A percentile compares a stretch with the other conserved stretches of the same genome.
phyloP scores from a whole-genome alignment of 2,888 invertebrate species.

The Lithosia quadra region DNA sequence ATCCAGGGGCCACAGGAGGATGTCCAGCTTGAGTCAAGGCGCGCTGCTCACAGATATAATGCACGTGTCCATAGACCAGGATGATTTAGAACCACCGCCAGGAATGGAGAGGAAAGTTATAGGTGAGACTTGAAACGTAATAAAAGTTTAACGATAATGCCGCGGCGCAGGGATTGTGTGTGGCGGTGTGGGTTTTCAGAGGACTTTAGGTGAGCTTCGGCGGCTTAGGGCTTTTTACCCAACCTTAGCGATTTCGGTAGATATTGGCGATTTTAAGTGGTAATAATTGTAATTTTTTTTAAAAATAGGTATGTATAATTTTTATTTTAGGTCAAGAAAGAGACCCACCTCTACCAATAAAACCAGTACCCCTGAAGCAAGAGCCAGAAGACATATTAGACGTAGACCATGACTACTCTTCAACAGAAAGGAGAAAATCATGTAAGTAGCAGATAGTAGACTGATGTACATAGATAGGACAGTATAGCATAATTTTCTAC shows the following conservation, averaged over 20 bases:
- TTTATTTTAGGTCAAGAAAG: conserved; percentile 73
- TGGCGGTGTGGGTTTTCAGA: too few relatives aligned
- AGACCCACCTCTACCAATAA: conserved; percentile 68
- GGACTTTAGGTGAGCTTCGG: too few relatives aligned
- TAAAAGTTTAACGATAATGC: background rate
- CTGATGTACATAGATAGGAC: too few relatives aligned
- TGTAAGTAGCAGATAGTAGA: conserved; percentile 64
- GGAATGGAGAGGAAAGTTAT: conserved; percentile 74
- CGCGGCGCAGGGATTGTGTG: too few relatives aligned
- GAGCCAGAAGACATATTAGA: conserved; percentile 83
- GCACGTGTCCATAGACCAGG: conserved; percentile 72
- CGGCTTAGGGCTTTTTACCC: too few relatives aligned
- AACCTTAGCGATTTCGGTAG: too few relatives aligned
- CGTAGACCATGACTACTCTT: conserved; percentile 76
- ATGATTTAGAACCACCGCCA: conserved; percentile 66
- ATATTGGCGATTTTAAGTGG: too few relatives aligned
- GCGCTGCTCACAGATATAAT: conserved; percentile 74
- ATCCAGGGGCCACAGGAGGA: conserved; percentile 69
- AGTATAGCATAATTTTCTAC: background rate
- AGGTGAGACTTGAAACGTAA: conserved; percentile 51
- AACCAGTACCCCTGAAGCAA: conserved; percentile 63
- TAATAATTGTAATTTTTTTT: too few relatives aligned
- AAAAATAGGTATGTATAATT: background rate
- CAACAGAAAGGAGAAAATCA: conserved; percentile 76
- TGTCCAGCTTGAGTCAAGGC: conserved; percentile 74